Conservation (phyloP, 2,888 invertebrate species). For the Macrophya alboannulata region DNA sequence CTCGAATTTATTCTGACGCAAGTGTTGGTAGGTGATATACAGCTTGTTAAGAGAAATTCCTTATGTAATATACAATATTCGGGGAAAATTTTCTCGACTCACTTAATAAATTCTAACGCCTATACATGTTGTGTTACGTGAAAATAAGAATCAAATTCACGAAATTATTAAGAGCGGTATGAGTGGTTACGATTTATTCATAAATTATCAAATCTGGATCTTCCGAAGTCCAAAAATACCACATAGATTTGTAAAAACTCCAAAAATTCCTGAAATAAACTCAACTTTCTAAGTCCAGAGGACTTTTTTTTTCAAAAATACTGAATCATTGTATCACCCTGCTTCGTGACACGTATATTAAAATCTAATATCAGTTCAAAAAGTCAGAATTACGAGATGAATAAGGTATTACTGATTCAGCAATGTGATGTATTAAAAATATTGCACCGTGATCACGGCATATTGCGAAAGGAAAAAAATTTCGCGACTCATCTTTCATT, state of each 20-base stretch:
- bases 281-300: not conserved
- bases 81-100: constrained; percentile 2
- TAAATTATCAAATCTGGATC: not conserved
- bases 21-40: not conserved
- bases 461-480: not conserved
- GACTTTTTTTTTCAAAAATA: not conserved
- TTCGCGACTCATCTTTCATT: not conserved
- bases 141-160: not conserved
- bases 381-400: not conserved
- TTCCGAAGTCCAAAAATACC: not conserved
- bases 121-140: not conserved
- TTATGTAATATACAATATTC: constrained; percentile 12
- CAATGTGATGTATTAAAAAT: not conserved
- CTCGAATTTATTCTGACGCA: not conserved
- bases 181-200: not conserved
- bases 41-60: not conserved
- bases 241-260: too few species aligned
- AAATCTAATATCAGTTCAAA: not conserved
- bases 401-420: not conserved
- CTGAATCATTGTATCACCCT: not conserved
- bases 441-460: not conserved
- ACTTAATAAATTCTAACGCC: not conserved
- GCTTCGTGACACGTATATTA: not conserved
- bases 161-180: not conserved
- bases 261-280: not conserved